phyloP scores from a whole-genome alignment of 2,113 vertebrate species.

The Dicentrarchus labrax region DNA sequence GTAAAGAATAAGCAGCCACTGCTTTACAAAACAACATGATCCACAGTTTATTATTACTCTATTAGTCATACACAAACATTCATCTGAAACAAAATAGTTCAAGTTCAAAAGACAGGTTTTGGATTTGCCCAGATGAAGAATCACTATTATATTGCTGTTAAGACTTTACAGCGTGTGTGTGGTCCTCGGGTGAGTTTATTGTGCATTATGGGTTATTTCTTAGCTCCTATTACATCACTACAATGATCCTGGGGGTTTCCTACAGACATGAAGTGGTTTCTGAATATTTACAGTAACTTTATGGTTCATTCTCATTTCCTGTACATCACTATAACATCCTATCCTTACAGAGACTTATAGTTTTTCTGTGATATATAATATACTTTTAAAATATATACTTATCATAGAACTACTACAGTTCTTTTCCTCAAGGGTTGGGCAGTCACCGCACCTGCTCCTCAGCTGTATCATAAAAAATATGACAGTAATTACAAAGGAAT shows the following conservation, averaged over 20 bases:
- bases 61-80: slow-evolving; percentile 71
- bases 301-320: not conserved
- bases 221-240: slow-evolving; percentile 34
- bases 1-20: slow-evolving; percentile 46
- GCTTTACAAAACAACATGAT: slow-evolving; percentile 83
- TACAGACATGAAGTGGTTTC: slow-evolving; percentile 33
- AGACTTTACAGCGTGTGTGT: slow-evolving; percentile 26
- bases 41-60: slow-evolving; percentile 71
- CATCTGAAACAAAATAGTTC: slow-evolving; percentile 61
- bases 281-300: slow-evolving; percentile 48
- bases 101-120: slow-evolving; percentile 33
- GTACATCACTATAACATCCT: not conserved
- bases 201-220: slow-evolving; percentile 22
- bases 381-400: slow-evolving; percentile 10
- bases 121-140: slow-evolving; percentile 5
- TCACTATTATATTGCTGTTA: slow-evolving; percentile 33
- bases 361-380: slow-evolving; percentile 4
- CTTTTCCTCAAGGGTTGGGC: slow-evolving; percentile 16
- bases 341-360: slow-evolving; percentile 18
- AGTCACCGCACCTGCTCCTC: slow-evolving; percentile 48
- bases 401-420: slow-evolving; percentile 31
- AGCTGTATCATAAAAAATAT: slow-evolving; percentile 58
- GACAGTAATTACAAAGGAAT: slow-evolving; percentile 60
- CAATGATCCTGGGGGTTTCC: slow-evolving; percentile 15
- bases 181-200: slow-evolving; percentile 14